These are phyloP conservation scores for Enteromius mattozi DNA, from an alignment of 2,797 vertebrate species.

Conservation along the genomic window DNA sequence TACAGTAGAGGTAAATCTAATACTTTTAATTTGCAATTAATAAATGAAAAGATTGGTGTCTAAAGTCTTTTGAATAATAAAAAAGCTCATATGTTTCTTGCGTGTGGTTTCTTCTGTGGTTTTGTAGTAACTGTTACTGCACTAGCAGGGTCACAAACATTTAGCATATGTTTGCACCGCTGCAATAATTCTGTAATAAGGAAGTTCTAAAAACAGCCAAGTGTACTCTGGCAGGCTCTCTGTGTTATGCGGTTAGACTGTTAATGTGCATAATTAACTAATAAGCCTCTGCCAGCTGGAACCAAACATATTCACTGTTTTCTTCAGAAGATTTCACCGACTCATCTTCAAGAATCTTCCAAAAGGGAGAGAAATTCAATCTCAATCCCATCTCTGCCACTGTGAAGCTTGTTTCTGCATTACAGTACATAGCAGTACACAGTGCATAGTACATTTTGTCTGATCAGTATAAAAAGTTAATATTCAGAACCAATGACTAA, in stretches of 20 bases:
- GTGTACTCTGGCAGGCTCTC: conserved; percentile 58
- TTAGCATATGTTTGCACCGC: conserved; percentile 36
- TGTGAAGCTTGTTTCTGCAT: conserved; percentile 22
- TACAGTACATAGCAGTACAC: conserved; percentile 5
- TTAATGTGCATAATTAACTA: conserved; percentile 79
- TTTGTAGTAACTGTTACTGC: neutral
- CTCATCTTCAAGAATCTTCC: conserved; percentile 31
- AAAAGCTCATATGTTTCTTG: neutral
- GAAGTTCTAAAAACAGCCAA: conserved; percentile 56
- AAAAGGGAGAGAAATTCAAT: neutral
- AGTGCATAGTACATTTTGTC: neutral
- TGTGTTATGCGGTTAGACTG: conserved; percentile 66
- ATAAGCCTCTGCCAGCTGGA: conserved; percentile 77
- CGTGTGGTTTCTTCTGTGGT: neutral
- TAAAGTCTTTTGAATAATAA: neutral
- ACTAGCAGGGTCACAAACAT: conserved; percentile 41
- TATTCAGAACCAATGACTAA: neutral
- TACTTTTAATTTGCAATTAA: neutral
- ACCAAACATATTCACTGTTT: conserved; percentile 39
- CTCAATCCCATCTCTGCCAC: conserved; percentile 13
- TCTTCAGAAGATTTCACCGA: conserved; percentile 33
- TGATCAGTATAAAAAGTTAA: conserved; percentile 11
- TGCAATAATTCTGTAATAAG: conserved; percentile 48
- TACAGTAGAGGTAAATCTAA: neutral
- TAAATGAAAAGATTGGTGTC: neutral